Percentiles rank a stretch among this genome's conserved stretches.
Evolutionary conservation across 2,797 vertebrate species (phyloP).

Genomic region (Carduelis carduelis): DNA sequence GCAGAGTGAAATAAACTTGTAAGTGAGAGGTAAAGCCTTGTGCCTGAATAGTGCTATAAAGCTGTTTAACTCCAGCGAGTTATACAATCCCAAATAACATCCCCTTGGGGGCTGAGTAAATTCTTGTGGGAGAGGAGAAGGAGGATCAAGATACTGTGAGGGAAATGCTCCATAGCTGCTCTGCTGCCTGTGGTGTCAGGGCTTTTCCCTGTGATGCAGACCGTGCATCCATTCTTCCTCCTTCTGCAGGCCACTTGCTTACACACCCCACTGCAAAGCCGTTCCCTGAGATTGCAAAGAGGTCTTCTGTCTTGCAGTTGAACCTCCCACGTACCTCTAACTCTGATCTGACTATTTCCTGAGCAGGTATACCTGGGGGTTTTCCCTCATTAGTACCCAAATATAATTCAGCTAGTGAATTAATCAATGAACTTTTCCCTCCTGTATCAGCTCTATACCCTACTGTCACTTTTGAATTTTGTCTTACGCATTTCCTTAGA

Average conservation of each 20-base stretch:
- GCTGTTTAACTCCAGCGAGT: conserved; percentile 17
- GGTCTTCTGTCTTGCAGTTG: background rate
- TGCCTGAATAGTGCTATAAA: conserved; percentile 45
- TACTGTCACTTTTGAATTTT: background rate
- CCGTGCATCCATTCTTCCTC: background rate
- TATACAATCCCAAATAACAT: conserved; percentile 10
- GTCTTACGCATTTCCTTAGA: background rate
- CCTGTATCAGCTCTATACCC: background rate
- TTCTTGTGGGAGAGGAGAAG: conserved; percentile 20
- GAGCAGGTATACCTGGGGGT: background rate
- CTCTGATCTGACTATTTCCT: background rate
- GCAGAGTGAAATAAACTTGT: conserved; percentile 47
- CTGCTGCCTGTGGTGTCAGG: background rate
- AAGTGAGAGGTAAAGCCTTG: conserved; percentile 28
- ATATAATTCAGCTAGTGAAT: background rate
- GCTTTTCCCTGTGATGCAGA: background rate
- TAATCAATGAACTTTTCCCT: background rate
- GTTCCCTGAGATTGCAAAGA: background rate
- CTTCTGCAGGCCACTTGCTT: background rate
- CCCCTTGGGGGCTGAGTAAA: background rate
- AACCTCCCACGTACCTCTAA: background rate
- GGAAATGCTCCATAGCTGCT: background rate
- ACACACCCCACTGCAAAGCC: background rate
- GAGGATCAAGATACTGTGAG: background rate
- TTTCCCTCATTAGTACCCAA: background rate